phyloP scores from a whole-genome alignment of 1,140 invertebrate genomes.

The Galendromus occidentalis region DNA sequence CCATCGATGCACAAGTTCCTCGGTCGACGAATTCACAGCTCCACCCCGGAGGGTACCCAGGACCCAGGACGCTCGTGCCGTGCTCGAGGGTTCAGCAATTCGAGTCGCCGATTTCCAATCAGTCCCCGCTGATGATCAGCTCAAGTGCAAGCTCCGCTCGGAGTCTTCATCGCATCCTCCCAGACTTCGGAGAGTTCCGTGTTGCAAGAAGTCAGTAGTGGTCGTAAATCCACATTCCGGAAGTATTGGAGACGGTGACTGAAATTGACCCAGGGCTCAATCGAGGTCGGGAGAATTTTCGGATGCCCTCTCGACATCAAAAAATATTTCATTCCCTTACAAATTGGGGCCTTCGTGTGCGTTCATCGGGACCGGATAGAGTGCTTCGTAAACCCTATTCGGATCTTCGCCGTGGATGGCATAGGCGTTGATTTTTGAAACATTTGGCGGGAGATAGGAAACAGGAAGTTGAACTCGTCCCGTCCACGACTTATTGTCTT shows the following conservation, averaged over 20 bases:
- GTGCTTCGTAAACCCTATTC: conserved; percentile 30
- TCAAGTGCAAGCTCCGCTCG: not conserved
- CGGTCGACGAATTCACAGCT: too few relatives aligned
- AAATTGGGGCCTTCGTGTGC: conserved; percentile 32
- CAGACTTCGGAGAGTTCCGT: not conserved
- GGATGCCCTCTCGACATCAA: not conserved
- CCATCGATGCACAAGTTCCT: not conserved
- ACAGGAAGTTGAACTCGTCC: conserved; percentile 28
- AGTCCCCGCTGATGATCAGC: not conserved
- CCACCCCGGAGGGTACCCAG: too few relatives aligned
- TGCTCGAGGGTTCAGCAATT: not conserved
- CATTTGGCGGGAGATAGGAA: conserved; percentile 28
- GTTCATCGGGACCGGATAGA: conserved; percentile 30
- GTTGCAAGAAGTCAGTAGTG: not conserved
- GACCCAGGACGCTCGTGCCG: not conserved
- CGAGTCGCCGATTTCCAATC: not conserved
- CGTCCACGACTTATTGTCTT: conserved; percentile 25
- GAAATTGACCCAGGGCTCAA: not conserved
- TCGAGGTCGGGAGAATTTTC: not conserved
- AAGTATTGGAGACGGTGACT: not conserved
- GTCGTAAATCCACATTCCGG: not conserved
- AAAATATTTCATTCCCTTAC: conserved; percentile 16
- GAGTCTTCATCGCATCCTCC: not conserved
- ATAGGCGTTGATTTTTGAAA: conserved; percentile 36
- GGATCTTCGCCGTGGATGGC: conserved; percentile 34